Evolutionary conservation across 2,888 invertebrate genomes (phyloP), one percentile per base, ranked within the genome.

Genomic region (Erynnis tages): DNA sequence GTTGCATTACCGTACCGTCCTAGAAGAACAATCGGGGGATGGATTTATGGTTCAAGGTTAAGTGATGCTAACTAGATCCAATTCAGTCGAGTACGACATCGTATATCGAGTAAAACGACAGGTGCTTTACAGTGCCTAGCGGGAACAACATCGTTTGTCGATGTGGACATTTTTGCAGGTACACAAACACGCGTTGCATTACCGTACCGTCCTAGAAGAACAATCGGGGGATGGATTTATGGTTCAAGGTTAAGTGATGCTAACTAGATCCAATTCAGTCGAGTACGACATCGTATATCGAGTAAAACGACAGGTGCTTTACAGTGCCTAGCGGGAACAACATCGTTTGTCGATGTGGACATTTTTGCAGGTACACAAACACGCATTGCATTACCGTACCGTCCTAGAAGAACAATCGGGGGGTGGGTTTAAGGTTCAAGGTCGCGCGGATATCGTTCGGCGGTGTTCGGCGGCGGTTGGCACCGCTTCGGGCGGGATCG

Each of bases 351-450:
- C n/a, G n/a, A n/a, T n/a, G n/a, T n/a, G n/a, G n/a, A n/a, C n/a
- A n/a, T n/a, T n/a, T n/a, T n/a, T n/a, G n/a, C n/a, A n/a, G n/a
- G n/a, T n/a, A n/a, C n/a, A n/a, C n/a, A n/a, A n/a, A n/a, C n/a
- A n/a, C n/a, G n/a, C n/a, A n/a, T n/a, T n/a, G n/a, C n/a, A n/a
- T n/a, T n/a, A n/a, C n/a, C n/a, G n/a, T n/a, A n/a, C n/a, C n/a
- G n/a, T n/a, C n/a, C n/a, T n/a, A n/a, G n/a, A n/a, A n/a, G n/a
- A n/a, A n/a, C n/a, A n/a, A n/a, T n/a, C n/a, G n/a, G n/a, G 16
- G 66, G 63, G 61, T 69, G 75, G 68, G 76, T 75, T 68, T 61
- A 77, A 78, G 79, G 86, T 86, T 85, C 87, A 88, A 88, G 87
- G 87, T 76, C 83, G 79, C 69, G 55, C 55, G 57, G 54, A 38